A percentile compares a stretch with the other conserved stretches of the same genome.
Evolutionary conservation across 2,113 vertebrate species (phyloP).

Genomic region (Astatoreochromis straeleni): DNA sequence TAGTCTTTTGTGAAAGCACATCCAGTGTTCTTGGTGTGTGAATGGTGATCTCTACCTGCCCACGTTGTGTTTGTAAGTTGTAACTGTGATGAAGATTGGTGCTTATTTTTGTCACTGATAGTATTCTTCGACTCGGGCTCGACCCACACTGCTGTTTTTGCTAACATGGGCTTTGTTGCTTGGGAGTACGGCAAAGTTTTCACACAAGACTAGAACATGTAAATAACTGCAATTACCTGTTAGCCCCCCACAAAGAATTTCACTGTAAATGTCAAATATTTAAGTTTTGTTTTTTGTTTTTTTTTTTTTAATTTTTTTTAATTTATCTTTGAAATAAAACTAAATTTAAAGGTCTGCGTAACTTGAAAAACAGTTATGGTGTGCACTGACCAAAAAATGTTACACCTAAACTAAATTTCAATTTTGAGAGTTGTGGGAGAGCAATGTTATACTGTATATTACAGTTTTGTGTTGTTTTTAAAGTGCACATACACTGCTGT

Average conservation of each 20-base stretch:
- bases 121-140: slow-evolving; percentile 27
- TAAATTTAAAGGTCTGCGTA: slow-evolving; percentile 38
- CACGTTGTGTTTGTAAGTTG: slow-evolving; percentile 27
- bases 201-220: slow-evolving; percentile 51
- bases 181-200: slow-evolving; percentile 31
- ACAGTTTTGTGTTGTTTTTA: slow-evolving; percentile 34
- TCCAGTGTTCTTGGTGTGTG: slow-evolving; percentile 40
- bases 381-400: not conserved
- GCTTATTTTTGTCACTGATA: slow-evolving; percentile 46
- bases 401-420: not conserved
- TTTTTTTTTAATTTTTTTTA: not conserved
- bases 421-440: slow-evolving; percentile 1
- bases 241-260: not conserved
- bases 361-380: slow-evolving; percentile 33
- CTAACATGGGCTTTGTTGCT: slow-evolving; percentile 38
- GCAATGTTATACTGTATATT: slow-evolving; percentile 47
- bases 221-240: slow-evolving; percentile 33
- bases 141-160: slow-evolving; percentile 2
- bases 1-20: slow-evolving; percentile 14
- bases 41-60: slow-evolving; percentile 25
- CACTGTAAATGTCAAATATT: slow-evolving; percentile 36
- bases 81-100: slow-evolving; percentile 56
- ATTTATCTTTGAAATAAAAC: slow-evolving; percentile 70
- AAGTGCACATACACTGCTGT: not conserved
- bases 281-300: slow-evolving; percentile 2